Conservation (phyloP, 2,888 invertebrate species). For the Limulus polyphemus region DNA sequence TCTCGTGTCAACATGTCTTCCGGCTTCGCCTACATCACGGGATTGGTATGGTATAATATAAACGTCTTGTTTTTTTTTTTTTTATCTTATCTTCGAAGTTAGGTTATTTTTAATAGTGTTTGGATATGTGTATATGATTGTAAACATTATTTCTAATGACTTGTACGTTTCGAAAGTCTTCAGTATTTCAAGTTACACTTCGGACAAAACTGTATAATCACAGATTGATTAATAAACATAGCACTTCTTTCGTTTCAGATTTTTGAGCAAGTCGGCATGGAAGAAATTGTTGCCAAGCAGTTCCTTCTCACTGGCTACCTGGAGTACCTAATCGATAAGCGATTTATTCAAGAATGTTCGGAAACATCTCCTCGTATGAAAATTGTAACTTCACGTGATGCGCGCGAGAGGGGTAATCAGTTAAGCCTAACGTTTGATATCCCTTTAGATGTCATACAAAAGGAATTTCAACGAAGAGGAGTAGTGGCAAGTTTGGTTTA, state of each 20-base stretch:
- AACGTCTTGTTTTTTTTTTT: no score
- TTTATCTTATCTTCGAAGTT: no score
- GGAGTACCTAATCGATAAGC: conserved; percentile 37
- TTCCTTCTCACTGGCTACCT: conserved; percentile 44
- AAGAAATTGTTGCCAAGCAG: conserved; percentile 38
- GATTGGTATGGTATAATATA: no score
- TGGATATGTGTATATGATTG: no score
- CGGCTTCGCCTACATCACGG: no score
- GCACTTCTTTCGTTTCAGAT: conserved; percentile 32
- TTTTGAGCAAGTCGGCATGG: conserved; percentile 40
- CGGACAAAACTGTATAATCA: no score
- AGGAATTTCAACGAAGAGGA: conserved; percentile 40
- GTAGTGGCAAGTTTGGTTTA: conserved; percentile 38
- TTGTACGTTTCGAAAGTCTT: no score
- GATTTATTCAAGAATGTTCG: conserved; percentile 25
- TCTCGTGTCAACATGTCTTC: no score
- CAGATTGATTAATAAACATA: no score
- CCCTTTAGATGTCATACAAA: conserved; percentile 37
- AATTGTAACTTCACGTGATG: conserved; percentile 43
- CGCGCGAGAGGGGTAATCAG: conserved; percentile 42
- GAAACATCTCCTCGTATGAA: conserved; percentile 23
- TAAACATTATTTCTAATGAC: no score
- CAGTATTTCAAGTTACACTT: no score
- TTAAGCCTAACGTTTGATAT: conserved; percentile 42
- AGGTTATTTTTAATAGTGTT: no score